Percentiles rank a stretch among this genome's conserved stretches.
These are phyloP conservation scores for Electrona antarctica DNA, from an alignment of 2,113 vertebrate species.

Conservation along the genomic window DNA sequence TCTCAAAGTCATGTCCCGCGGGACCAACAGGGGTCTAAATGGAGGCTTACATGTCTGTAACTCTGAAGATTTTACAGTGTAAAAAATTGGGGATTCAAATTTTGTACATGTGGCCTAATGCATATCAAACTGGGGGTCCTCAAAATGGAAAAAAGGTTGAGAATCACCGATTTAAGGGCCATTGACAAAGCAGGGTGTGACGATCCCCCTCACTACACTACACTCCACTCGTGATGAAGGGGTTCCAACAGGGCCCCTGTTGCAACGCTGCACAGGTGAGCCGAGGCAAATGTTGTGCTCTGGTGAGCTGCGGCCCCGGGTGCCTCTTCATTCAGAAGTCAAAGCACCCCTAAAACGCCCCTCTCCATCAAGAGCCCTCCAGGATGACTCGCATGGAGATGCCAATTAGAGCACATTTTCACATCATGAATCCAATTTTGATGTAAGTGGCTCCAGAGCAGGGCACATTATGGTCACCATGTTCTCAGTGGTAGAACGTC, in stretches of 20 bases:
- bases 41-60: no score
- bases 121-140: no score
- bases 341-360: slow-evolving; percentile 6
- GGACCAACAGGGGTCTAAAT: not conserved
- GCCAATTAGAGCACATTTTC: slow-evolving; percentile 11
- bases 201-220: not conserved
- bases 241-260: no score
- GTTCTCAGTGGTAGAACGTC: slow-evolving; percentile 1
- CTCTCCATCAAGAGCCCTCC: not conserved
- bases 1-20: not conserved
- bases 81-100: no score
- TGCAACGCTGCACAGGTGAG: not conserved
- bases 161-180: not conserved
- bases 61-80: no score
- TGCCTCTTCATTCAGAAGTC: not conserved
- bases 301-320: not conserved
- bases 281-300: not conserved
- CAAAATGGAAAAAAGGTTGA: no score
- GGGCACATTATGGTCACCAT: not conserved
- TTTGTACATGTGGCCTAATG: no score
- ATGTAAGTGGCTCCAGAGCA: slow-evolving; percentile 1
- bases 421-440: not conserved
- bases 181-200: not conserved
- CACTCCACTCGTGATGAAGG: not conserved
- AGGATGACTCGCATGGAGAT: not conserved